phyloP scores from a whole-genome alignment of 2,888 invertebrate genomes.

The Archips crataeganus region DNA sequence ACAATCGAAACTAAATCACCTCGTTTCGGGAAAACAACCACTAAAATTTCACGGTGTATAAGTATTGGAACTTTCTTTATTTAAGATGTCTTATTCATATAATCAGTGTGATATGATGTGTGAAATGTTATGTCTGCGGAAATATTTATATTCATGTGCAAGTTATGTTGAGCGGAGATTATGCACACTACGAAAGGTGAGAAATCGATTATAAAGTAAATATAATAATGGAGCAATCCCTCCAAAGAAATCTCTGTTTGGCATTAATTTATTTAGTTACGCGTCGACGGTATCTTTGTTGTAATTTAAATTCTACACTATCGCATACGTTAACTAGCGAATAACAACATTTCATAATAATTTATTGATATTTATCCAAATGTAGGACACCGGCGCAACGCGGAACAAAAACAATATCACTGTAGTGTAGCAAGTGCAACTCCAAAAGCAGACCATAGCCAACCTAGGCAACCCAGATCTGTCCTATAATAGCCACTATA shows the following conservation, averaged over 20 bases:
- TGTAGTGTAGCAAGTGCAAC: constrained; percentile 38
- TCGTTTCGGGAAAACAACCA: no score
- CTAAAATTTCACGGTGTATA: no score
- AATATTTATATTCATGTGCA: constrained; percentile 18
- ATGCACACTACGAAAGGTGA: neutral
- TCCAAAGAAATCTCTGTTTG: no score
- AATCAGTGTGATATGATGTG: no score
- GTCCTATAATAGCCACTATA: constrained; percentile 18
- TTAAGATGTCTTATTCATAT: neutral
- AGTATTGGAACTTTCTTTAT: constrained; percentile 1
- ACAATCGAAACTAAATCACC: no score
- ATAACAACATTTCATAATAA: neutral
- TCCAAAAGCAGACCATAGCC: constrained; percentile 34
- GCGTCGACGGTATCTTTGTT: neutral
- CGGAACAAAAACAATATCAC: constrained; percentile 39
- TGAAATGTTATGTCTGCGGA: constrained; percentile 13
- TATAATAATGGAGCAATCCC: no score
- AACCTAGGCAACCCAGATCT: constrained; percentile 34
- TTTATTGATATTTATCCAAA: constrained; percentile 34
- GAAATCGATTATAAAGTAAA: neutral
- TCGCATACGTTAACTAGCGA: neutral
- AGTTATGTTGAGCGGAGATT: neutral
- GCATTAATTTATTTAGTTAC: no score
- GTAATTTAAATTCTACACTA: neutral
- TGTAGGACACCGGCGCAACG: constrained; percentile 40